Conservation (phyloP, 2,113 vertebrate genomes). For the Enhydra lutris region DNA sequence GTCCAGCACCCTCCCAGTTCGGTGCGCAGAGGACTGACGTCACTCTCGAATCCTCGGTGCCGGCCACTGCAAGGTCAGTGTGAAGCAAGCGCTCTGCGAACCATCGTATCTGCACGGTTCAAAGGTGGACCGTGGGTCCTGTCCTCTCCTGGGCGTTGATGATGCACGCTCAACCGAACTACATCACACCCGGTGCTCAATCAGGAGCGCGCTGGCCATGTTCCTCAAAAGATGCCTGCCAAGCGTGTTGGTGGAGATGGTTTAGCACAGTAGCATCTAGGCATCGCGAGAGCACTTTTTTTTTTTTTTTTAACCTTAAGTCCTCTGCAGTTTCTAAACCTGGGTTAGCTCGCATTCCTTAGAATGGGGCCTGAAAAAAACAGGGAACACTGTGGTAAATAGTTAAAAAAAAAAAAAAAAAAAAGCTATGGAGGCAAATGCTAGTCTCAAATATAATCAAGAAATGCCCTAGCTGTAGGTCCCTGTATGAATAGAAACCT, state of each 20-base stretch:
- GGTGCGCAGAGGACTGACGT: background rate
- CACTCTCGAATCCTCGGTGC: background rate
- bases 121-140: background rate
- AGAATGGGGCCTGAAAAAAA: background rate
- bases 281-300: background rate
- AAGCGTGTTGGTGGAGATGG: background rate
- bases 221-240: background rate
- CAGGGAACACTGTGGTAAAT: background rate
- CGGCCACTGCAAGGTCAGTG: background rate
- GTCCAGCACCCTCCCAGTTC: background rate
- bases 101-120: background rate
- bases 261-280: no score
- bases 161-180: background rate
- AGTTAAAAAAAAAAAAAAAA: background rate
- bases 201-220: background rate
- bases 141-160: background rate
- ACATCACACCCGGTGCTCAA: background rate
- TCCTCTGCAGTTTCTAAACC: background rate
- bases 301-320: background rate
- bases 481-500: background rate
- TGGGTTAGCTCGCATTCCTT: background rate
- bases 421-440: background rate
- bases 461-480: background rate
- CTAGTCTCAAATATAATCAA: background rate
- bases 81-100: background rate